phyloP scores from a whole-genome alignment of 1,140 invertebrate species.

The Aphidius gifuensis region DNA sequence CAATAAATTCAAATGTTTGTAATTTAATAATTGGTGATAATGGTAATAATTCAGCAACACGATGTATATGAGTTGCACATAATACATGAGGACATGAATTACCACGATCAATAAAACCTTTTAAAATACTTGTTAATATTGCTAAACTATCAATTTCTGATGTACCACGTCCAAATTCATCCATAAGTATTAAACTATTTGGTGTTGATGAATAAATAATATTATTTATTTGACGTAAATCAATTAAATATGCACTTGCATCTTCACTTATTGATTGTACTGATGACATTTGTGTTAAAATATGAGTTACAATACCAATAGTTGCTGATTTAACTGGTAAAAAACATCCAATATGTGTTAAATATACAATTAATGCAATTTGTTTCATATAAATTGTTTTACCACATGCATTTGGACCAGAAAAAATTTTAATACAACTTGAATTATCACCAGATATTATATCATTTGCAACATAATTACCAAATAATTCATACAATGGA shows the following conservation, averaged over 20 bases:
- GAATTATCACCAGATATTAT: conserved; percentile 56
- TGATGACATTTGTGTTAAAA: conserved; percentile 72
- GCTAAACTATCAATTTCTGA: conserved; percentile 71
- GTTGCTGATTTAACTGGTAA: conserved; percentile 74
- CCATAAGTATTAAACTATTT: conserved; percentile 75
- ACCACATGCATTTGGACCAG: conserved; percentile 87
- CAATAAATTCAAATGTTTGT: conserved; percentile 34
- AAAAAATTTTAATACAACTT: conserved; percentile 73
- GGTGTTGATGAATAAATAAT: conserved; percentile 64
- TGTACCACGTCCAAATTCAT: conserved; percentile 92
- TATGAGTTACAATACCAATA: conserved; percentile 68
- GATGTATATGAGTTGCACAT: conserved; percentile 74
- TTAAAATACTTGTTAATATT: conserved; percentile 65
- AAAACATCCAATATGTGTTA: conserved; percentile 87
- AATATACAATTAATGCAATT: conserved; percentile 71
- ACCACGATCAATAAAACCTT: conserved; percentile 61
- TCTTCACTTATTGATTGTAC: conserved; percentile 75
- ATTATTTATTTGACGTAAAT: conserved; percentile 76
- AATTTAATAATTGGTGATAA: conserved; percentile 51
- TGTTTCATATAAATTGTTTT: conserved; percentile 92
- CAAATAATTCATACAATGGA: conserved; percentile 70
- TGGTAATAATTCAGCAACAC: conserved; percentile 59
- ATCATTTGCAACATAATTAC: conserved; percentile 74
- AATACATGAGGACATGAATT: conserved; percentile 70
- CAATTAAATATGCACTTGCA: conserved; percentile 82